Percentiles rank a stretch among this genome's conserved stretches.
These are phyloP conservation scores for Glaucidium brasilianum DNA, from an alignment of 2,113 vertebrate genomes.

Conservation along the genomic window DNA sequence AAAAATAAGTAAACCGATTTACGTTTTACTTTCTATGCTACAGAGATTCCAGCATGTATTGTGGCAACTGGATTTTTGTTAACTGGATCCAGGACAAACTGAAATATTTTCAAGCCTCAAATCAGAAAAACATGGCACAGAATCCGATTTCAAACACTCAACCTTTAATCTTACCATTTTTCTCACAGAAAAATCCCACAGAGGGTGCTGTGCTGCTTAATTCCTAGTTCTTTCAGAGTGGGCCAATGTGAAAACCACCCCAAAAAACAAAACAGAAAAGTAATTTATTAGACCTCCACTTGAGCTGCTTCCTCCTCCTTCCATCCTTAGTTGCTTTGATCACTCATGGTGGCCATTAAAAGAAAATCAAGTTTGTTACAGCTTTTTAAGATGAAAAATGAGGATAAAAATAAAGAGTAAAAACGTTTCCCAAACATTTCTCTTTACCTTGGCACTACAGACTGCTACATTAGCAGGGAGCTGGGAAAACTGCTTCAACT, in stretches of 20 bases:
- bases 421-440: background rate
- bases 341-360: background rate
- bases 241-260: background rate
- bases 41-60: background rate
- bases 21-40: background rate
- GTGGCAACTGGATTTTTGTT: background rate
- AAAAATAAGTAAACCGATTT: background rate
- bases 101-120: background rate
- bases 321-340: constrained; percentile 2
- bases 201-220: background rate
- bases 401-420: background rate
- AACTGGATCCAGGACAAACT: background rate
- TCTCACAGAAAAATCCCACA: background rate
- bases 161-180: background rate
- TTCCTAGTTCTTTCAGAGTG: background rate
- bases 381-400: constrained; percentile 1
- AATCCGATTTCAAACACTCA: background rate
- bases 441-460: constrained; percentile 79
- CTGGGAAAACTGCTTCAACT: constrained; percentile 88
- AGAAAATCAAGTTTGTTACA: background rate
- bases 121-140: background rate
- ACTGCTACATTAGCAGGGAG: constrained; percentile 87
- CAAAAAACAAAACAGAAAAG: background rate
- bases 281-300: background rate
- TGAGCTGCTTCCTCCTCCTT: background rate